Evolutionary conservation across 2,797 vertebrate genomes (phyloP).

Genomic region (Paedocypris micromegethes): DNA sequence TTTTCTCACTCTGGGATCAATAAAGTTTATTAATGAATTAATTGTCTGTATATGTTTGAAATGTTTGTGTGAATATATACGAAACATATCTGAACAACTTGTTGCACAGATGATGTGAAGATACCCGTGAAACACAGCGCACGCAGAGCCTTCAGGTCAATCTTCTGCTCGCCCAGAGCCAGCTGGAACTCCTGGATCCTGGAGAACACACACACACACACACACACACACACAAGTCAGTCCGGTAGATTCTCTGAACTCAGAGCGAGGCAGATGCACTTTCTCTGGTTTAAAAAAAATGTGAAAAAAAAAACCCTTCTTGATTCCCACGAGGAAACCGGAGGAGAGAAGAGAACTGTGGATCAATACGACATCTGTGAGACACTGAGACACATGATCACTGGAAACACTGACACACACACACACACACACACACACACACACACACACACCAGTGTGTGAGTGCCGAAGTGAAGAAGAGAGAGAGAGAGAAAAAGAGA

Average conservation of each 20-base stretch:
- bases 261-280: not conserved
- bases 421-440: not conserved
- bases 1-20: no score
- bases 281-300: not conserved
- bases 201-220: conserved; percentile 3
- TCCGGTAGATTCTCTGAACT: not conserved
- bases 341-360: not conserved
- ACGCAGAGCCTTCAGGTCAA: conserved; percentile 76
- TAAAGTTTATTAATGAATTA: no score
- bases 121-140: conserved; percentile 92
- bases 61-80: no score
- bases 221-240: not conserved
- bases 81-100: no score
- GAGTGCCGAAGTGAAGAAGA: no score
- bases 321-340: not conserved
- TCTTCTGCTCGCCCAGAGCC: conserved; percentile 77
- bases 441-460: no score
- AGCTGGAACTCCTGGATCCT: conserved; percentile 94
- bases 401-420: not conserved
- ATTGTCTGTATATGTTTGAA: no score
- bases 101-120: conserved; percentile 8
- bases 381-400: not conserved
- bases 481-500: no score
- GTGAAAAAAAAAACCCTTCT: not conserved
- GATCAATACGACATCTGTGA: not conserved